phyloP scores from a whole-genome alignment of 2,888 invertebrate species.

The Himalopsyche kuldschensis region DNA sequence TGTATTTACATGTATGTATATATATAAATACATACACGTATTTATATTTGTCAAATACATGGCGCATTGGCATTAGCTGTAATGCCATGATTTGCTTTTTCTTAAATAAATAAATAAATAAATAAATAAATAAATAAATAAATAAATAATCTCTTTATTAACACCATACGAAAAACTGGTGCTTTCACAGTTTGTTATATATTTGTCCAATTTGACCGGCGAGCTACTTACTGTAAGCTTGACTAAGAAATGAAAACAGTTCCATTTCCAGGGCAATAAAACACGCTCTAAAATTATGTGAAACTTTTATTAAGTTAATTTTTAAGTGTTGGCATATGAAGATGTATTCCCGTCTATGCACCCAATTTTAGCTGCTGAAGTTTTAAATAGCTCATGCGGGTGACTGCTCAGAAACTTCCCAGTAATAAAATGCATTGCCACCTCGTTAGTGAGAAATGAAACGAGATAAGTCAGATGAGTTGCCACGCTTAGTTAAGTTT shows the following conservation, averaged over 20 bases:
- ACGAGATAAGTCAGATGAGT: slow-evolving; percentile 38
- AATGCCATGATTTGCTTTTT: no score
- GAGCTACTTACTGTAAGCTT: background rate
- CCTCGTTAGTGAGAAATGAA: slow-evolving; percentile 36
- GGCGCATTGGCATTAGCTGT: no score
- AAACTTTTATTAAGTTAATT: background rate
- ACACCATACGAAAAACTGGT: no score
- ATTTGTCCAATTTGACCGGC: no score
- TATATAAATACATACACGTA: no score
- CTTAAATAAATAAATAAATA: no score
- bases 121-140: no score
- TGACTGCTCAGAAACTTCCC: background rate
- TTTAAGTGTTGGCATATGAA: background rate
- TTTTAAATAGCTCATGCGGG: slow-evolving; percentile 18
- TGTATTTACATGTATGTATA: no score
- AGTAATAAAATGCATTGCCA: slow-evolving; percentile 38
- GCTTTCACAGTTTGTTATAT: no score
- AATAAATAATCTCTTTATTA: no score
- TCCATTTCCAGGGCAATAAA: background rate
- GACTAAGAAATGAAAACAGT: background rate
- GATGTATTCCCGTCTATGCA: background rate
- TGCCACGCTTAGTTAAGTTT: slow-evolving; percentile 28
- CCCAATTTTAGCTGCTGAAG: background rate
- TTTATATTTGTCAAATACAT: no score
- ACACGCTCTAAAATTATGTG: background rate